Evolutionary conservation across 2,888 invertebrate species (phyloP).

Genomic region (Ormyrus nitidulus): DNA sequence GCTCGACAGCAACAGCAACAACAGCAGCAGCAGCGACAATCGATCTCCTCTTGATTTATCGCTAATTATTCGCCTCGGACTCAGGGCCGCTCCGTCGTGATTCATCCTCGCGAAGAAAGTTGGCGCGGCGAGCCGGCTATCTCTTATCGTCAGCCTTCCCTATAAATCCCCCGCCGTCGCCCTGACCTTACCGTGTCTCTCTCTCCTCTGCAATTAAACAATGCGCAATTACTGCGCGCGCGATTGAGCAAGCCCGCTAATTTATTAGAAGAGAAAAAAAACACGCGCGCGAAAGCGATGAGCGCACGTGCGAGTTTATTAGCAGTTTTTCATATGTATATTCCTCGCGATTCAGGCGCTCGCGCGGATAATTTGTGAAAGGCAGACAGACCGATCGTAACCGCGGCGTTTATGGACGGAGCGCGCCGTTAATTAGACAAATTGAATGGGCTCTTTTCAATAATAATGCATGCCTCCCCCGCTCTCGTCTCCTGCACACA

Average conservation of each 20-base stretch:
- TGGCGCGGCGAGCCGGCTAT: not conserved
- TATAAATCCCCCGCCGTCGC: no score
- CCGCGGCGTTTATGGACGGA: slow-evolving; percentile 45
- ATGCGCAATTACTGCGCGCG: not conserved
- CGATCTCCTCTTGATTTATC: slow-evolving; percentile 62
- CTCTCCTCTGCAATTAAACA: not conserved
- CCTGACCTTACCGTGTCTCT: no score
- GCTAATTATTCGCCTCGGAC: slow-evolving; percentile 61
- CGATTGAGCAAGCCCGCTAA: not conserved
- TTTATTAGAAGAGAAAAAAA: not conserved
- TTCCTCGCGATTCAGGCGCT: slow-evolving; percentile 28
- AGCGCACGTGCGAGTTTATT: slow-evolving; percentile 20
- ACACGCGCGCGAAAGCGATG: not conserved
- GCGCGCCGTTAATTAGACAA: slow-evolving; percentile 48
- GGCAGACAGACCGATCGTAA: slow-evolving; percentile 19
- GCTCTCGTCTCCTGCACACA: no score
- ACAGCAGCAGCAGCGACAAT: slow-evolving; percentile 45
- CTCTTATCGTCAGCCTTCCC: no score
- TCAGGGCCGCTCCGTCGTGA: slow-evolving; percentile 56
- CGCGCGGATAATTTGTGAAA: slow-evolving; percentile 45
- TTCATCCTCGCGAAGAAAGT: slow-evolving; percentile 12
- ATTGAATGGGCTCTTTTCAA: slow-evolving; percentile 15
- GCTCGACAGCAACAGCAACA: slow-evolving; percentile 29
- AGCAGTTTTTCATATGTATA: slow-evolving; percentile 15
- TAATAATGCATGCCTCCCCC: no score